A percentile compares a stretch with the other conserved stretches of the same genome.
Conservation (phyloP, 2,113 vertebrate genomes). For the Physeter macrocephalus region DNA sequence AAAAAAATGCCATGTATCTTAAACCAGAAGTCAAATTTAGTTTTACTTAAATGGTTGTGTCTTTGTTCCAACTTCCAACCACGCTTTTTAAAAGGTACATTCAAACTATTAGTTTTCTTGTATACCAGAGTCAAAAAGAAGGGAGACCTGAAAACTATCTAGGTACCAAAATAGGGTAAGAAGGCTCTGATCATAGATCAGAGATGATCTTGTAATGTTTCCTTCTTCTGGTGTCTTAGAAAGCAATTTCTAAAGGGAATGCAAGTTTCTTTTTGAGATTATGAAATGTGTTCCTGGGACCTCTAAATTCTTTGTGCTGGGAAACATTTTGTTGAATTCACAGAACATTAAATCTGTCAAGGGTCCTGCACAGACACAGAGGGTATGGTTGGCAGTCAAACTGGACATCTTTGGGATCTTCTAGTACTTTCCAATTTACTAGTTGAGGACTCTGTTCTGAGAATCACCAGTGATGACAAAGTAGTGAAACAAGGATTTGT, state of each 20-base stretch:
- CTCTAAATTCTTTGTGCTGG: neutral
- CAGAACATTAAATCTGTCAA: neutral
- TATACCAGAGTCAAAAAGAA: neutral
- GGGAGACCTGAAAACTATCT: neutral
- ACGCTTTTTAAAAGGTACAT: neutral
- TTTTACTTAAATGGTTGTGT: neutral
- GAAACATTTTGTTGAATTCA: neutral
- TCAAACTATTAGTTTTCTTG: neutral
- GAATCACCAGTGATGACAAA: neutral
- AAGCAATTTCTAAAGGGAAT: neutral
- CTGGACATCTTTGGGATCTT: neutral
- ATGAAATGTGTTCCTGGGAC: neutral
- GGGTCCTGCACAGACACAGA: neutral
- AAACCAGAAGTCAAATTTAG: neutral
- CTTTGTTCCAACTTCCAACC: neutral
- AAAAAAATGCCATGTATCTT: neutral
- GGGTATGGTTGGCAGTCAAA: neutral
- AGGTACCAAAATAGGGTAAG: neutral
- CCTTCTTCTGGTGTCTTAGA: neutral
- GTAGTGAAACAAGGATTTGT: neutral
- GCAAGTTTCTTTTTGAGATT: neutral
- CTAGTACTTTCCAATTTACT: neutral
- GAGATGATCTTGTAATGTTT: neutral
- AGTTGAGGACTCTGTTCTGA: neutral
- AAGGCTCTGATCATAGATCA: neutral